These are phyloP conservation scores for Micrasema minimum DNA, from an alignment of 1,140 invertebrate species.

Conservation along the genomic window DNA sequence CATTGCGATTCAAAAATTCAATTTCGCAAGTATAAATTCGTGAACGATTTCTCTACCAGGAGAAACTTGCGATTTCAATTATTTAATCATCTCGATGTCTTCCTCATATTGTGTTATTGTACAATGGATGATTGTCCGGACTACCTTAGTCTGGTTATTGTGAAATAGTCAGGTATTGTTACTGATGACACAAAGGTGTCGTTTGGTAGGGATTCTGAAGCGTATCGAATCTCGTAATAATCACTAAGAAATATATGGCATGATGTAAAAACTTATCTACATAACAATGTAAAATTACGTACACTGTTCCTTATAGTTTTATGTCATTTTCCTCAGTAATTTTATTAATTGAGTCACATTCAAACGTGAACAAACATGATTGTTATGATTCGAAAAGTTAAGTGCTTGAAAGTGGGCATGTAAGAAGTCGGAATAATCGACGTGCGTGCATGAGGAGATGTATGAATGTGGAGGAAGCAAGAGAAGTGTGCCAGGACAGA, in stretches of 20 bases:
- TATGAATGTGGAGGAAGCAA: no score
- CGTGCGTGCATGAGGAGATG: no score
- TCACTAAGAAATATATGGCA: conserved; percentile 27
- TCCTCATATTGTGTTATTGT: conserved; percentile 35
- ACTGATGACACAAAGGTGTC: conserved; percentile 5
- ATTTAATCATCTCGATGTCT: conserved; percentile 12
- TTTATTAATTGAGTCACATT: no score
- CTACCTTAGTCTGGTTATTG: conserved; percentile 21
- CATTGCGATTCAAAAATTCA: not conserved
- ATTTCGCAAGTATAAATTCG: conserved; percentile 21
- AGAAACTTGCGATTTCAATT: conserved; percentile 40
- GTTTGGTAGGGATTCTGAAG: conserved; percentile 10
- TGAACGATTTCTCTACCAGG: conserved; percentile 23
- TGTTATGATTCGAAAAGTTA: no score
- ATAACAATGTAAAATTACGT: no score
- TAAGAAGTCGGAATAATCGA: no score
- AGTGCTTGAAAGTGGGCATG: no score
- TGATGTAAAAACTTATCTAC: not conserved
- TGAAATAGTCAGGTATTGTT: conserved; percentile 35
- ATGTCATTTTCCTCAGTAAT: not conserved
- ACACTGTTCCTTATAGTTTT: not conserved
- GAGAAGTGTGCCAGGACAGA: no score
- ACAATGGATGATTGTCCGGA: conserved; percentile 40
- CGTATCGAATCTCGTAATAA: conserved; percentile 26
- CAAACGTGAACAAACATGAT: no score